These are phyloP conservation scores for Arctocebus calabarensis DNA, from an alignment of 2,797 vertebrate genomes.

Conservation along the genomic window DNA sequence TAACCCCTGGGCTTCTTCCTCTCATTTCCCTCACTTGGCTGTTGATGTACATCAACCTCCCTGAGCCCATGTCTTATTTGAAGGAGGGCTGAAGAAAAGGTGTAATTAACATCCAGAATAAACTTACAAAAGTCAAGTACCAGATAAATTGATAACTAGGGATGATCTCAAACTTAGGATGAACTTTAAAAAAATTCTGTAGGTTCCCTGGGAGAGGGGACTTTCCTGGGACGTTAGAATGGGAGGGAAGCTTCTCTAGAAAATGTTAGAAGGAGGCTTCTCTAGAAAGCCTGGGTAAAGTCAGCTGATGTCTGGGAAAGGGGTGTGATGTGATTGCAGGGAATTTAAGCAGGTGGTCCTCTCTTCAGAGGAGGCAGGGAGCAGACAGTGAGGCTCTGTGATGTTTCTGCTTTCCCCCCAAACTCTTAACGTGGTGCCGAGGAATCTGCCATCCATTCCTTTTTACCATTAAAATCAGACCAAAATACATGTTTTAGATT, in stretches of 20 bases:
- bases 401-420: neutral
- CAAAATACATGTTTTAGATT: neutral
- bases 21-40: neutral
- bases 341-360: neutral
- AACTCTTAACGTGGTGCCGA: neutral
- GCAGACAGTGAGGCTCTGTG: neutral
- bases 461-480: neutral
- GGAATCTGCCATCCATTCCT: neutral
- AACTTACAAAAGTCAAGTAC: neutral
- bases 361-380: neutral
- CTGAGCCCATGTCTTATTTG: neutral
- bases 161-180: neutral
- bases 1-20: neutral
- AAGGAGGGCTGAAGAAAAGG: neutral
- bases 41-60: neutral
- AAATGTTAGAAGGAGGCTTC: neutral
- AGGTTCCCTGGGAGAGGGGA: neutral
- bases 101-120: neutral
- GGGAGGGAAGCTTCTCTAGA: neutral
- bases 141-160: too few relatives aligned
- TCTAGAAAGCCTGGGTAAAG: neutral
- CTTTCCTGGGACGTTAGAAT: neutral
- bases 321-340: fast-evolving
- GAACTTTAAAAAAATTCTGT: neutral
- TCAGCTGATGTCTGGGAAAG: neutral